Evolutionary conservation across 35 echinoderm and acorn worm genomes (phyloP).

Genomic region (Patiria miniata): DNA sequence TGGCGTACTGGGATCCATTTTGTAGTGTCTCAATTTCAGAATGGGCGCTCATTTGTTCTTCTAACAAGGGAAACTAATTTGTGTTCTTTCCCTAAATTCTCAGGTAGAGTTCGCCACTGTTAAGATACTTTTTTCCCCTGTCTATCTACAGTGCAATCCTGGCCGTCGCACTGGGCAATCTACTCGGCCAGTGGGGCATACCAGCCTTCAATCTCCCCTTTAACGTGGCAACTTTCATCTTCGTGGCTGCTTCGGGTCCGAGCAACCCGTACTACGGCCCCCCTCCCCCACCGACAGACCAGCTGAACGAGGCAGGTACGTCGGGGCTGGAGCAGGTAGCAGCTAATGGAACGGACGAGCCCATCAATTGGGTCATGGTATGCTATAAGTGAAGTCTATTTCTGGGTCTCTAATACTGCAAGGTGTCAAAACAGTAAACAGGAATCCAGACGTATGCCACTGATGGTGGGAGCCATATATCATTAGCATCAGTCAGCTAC

Average conservation of each 20-base stretch:
- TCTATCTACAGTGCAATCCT: conserved; percentile 47
- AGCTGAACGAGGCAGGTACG: neutral
- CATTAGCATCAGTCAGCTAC: too few relatives aligned
- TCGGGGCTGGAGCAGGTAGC: neutral
- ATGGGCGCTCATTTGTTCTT: too few relatives aligned
- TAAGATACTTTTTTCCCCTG: neutral
- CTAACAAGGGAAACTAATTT: too few relatives aligned
- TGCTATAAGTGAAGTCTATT: conserved; percentile 1
- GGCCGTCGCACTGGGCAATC: conserved; percentile 45
- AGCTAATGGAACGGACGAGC: neutral
- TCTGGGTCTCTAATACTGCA: too few relatives aligned
- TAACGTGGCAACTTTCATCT: conserved; percentile 51
- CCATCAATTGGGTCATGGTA: conserved; percentile 66
- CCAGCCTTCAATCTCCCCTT: conserved; percentile 73
- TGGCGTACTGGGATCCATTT: too few relatives aligned
- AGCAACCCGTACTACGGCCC: conserved; percentile 37
- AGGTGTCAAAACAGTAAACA: too few relatives aligned
- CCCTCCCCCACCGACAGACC: neutral
- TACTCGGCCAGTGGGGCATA: conserved; percentile 37
- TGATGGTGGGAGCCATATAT: too few relatives aligned
- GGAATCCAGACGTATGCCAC: too few relatives aligned
- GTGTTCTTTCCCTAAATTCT: too few relatives aligned
- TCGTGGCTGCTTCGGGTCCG: conserved; percentile 46
- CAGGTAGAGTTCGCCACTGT: too few relatives aligned
- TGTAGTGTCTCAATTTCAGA: too few relatives aligned